A percentile compares a stretch with the other conserved stretches of the same genome.
These are phyloP conservation scores for Stenodema calcarata DNA, from an alignment of 2,888 invertebrate species.

Conservation along the genomic window DNA sequence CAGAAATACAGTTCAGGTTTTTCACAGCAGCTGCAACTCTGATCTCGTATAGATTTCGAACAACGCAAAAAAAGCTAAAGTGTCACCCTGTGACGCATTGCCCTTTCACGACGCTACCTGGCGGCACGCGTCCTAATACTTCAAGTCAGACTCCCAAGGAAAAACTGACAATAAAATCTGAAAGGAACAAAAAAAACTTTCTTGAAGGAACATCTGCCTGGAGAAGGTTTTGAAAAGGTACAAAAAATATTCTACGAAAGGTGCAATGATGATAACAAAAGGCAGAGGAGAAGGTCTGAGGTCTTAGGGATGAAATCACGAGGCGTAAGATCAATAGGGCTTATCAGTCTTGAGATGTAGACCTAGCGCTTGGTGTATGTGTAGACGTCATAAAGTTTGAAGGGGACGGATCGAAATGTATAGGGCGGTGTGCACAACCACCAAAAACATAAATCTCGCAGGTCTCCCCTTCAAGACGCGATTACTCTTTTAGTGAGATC, in stretches of 20 bases:
- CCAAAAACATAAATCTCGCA: background rate
- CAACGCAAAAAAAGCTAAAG: background rate
- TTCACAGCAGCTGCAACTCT: background rate
- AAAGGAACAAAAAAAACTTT: background rate
- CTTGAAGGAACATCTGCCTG: background rate
- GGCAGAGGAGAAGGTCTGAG: background rate
- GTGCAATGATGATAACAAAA: background rate
- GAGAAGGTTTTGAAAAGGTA: background rate
- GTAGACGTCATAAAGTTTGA: background rate
- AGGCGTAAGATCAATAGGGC: background rate
- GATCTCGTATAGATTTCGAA: background rate
- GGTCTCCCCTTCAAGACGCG: background rate
- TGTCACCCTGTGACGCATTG: background rate
- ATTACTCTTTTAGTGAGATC: background rate
- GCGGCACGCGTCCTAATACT: background rate
- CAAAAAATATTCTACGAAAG: background rate
- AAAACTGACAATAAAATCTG: background rate
- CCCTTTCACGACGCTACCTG: background rate
- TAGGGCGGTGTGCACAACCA: background rate
- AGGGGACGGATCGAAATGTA: background rate
- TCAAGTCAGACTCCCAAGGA: background rate
- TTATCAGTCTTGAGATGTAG: background rate
- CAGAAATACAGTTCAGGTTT: background rate
- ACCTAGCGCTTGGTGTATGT: background rate
- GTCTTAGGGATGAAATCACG: background rate